A percentile compares a stretch with the other conserved stretches of the same genome.
phyloP scores from a whole-genome alignment of 2,888 invertebrate species.

The Bombylius discolor region DNA sequence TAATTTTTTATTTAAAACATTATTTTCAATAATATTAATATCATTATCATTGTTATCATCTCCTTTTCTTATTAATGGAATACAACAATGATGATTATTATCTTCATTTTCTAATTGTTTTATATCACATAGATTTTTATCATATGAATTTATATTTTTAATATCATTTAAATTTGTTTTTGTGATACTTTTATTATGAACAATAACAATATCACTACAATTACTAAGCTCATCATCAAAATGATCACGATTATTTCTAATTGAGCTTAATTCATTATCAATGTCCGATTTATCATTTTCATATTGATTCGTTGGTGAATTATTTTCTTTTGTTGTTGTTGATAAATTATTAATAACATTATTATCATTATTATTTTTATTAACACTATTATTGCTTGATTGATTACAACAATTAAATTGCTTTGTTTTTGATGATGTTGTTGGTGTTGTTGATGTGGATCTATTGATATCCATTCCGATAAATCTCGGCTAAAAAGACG shows the following conservation, averaged over 20 bases:
- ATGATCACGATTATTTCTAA: neutral
- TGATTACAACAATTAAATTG: neutral
- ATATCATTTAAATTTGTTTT: neutral
- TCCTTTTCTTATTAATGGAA: neutral
- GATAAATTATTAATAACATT: neutral
- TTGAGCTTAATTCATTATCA: neutral
- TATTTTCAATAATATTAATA: neutral
- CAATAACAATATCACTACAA: neutral
- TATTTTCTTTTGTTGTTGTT: neutral
- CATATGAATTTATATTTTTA: neutral
- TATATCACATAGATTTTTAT: too few relatives aligned
- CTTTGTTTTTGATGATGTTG: neutral
- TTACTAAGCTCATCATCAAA: neutral
- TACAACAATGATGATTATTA: too few relatives aligned
- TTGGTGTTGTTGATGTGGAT: conserved; percentile 11
- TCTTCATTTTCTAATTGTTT: too few relatives aligned
- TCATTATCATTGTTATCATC: neutral
- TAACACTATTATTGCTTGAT: neutral
- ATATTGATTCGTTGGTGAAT: neutral
- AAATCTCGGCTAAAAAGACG: conserved; percentile 37
- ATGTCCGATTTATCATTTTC: neutral
- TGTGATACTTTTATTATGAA: neutral
- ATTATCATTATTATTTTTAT: neutral
- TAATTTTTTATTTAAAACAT: neutral
- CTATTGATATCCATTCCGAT: conserved; percentile 35